phyloP scores from a whole-genome alignment of 37 sponge, comb jelly and placozoan genomes.

The Hormiphora californensis region DNA sequence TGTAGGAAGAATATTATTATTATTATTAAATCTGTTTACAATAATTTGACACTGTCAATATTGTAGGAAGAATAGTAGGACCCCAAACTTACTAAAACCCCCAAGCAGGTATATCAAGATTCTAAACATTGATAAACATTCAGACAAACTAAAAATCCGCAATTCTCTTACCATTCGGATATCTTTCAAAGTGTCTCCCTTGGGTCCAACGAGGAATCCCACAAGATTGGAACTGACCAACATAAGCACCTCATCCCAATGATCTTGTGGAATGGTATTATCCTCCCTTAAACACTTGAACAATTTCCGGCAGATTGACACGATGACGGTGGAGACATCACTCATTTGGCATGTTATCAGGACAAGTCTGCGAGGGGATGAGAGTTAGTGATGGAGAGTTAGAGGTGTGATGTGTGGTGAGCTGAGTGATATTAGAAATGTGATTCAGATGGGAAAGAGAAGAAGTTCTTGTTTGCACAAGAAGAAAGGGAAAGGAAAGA shows the following conservation, averaged over 20 bases:
- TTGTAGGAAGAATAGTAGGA: no score
- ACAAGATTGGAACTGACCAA: conserved; percentile 4
- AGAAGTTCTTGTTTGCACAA: not conserved
- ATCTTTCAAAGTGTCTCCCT: not conserved
- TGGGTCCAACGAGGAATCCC: not conserved
- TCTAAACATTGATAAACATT: no score
- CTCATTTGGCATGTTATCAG: conserved; percentile 9
- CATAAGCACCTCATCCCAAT: not conserved
- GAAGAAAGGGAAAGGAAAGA: not conserved
- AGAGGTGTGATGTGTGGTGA: no score
- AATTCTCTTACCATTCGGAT: conserved; percentile 37
- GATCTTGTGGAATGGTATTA: not conserved
- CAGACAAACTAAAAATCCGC: no score
- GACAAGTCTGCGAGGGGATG: conserved; percentile 6
- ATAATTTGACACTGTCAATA: no score
- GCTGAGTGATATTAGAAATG: not conserved
- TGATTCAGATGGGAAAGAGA: not conserved
- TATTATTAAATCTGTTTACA: not conserved
- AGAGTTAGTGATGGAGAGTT: no score
- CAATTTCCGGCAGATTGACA: not conserved
- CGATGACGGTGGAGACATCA: not conserved
- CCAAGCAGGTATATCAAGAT: no score
- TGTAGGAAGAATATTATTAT: not conserved
- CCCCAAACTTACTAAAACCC: no score
- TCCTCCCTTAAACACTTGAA: conserved; percentile 5